Base-by-base conservation (phyloP, 2,113 vertebrate genomes). In the Potamarius usumacintae region DNA sequence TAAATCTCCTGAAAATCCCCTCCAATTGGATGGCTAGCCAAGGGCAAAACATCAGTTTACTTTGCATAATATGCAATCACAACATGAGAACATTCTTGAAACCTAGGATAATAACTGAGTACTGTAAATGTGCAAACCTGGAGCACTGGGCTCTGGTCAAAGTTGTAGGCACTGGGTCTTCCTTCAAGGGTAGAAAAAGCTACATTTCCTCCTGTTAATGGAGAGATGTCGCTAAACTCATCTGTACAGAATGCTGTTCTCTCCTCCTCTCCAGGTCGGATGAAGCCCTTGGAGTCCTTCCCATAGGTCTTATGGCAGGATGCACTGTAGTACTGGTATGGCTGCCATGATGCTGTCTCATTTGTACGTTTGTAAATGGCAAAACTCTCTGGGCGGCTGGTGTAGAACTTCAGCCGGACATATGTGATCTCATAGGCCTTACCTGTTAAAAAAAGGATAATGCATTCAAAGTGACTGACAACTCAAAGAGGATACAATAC, bases 371-470 rank as follows among this genome's bases (percentile, higher is more conserved):
- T 97, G 92, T 98, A 98, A 92, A 99, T 97, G 92, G 97, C 96
- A 0, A 99, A 99, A 91, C 97, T 99, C 94, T 99, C 97, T 0
- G 98, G 98, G 0, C 97, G 96, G 50, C 97, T 99, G 93, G 97
- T 97, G 94, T 97, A 97, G 92, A 99, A 99, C 94, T 98, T 98
- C 6, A 99, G 90, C 90, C 97, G 87, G 86, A 99, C 93, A 0
- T 99, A 99, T 90, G 96, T 97, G 93, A 99, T 98, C 94, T 98
- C 97, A 0, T 97, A 98, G n/a, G 97, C 95, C 92, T 99, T 99
- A 69, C 98, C 98, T 99, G 93, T 53, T 91, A 60, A 90, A 71
- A 58, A 85, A n/a, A 77, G 22, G 4, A 83, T 18, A 25, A 0
- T 27, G 12, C 30, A 55, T 79, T 55, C 12, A 79, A 8, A 55